Conservation (phyloP, 2,113 vertebrate genomes). For the Nothoprocta perdicaria region DNA sequence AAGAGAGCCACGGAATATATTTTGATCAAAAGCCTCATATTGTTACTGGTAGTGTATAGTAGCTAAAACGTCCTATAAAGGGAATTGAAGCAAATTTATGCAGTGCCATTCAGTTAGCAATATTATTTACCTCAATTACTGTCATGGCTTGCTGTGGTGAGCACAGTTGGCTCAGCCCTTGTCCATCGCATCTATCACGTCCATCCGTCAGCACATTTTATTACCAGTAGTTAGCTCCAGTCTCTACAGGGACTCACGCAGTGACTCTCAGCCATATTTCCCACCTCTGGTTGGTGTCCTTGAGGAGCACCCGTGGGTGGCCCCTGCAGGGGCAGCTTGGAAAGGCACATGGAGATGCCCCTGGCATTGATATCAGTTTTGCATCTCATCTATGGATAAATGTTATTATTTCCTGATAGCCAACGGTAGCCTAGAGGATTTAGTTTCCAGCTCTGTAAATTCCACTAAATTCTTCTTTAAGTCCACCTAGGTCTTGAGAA, state of each 20-base stretch:
- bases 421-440: background rate
- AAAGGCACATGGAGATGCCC: background rate
- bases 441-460: background rate
- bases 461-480: background rate
- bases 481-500: background rate
- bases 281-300: background rate
- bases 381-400: background rate
- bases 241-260: background rate
- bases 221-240: background rate
- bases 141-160: background rate
- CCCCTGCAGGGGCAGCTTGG: background rate
- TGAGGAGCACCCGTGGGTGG: background rate
- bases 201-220: background rate
- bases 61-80: fast-evolving
- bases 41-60: background rate
- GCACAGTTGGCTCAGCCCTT: fast-evolving
- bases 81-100: background rate
- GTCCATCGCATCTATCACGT: fast-evolving
- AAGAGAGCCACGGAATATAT: background rate
- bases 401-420: background rate
- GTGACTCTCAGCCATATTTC: background rate
- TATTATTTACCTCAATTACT: background rate
- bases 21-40: background rate
- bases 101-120: background rate
- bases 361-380: background rate